Conservation (phyloP, 1,140 invertebrate genomes). For the Stenopsyche tienmushanensis region DNA sequence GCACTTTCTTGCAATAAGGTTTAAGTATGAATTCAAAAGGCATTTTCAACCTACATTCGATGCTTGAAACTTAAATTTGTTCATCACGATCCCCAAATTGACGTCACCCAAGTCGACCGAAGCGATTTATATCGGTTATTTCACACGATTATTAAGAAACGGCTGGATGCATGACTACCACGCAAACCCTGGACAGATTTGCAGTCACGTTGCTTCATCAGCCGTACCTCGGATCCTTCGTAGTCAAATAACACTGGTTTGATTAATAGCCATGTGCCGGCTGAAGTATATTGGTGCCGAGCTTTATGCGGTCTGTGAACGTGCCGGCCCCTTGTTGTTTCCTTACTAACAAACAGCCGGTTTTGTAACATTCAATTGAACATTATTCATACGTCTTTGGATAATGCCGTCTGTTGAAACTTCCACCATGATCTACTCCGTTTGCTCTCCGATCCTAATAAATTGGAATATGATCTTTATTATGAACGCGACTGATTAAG, state of each 20-base stretch:
- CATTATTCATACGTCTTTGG: constrained; percentile 30
- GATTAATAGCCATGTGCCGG: constrained; percentile 6
- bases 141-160: no score
- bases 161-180: no score
- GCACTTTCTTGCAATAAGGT: no score
- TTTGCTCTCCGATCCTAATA: not conserved
- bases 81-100: no score
- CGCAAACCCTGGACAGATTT: no score
- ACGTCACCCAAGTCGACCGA: no score
- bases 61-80: no score
- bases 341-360: constrained; percentile 28
- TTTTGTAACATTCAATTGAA: constrained; percentile 38
- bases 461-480: not conserved
- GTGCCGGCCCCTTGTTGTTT: constrained; percentile 17
- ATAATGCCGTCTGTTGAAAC: not conserved
- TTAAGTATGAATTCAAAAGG: no score
- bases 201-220: no score
- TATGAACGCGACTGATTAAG: not conserved
- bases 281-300: constrained; percentile 14
- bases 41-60: no score
- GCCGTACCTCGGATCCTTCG: no score
- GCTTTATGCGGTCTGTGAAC: constrained; percentile 6
- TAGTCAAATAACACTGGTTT: not conserved
- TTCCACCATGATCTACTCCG: not conserved
- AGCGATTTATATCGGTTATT: no score